Evolutionary conservation across 2,113 vertebrate genomes (phyloP), one percentile per base, ranked within the genome.

Genomic region (Leucopsar rothschildi): DNA sequence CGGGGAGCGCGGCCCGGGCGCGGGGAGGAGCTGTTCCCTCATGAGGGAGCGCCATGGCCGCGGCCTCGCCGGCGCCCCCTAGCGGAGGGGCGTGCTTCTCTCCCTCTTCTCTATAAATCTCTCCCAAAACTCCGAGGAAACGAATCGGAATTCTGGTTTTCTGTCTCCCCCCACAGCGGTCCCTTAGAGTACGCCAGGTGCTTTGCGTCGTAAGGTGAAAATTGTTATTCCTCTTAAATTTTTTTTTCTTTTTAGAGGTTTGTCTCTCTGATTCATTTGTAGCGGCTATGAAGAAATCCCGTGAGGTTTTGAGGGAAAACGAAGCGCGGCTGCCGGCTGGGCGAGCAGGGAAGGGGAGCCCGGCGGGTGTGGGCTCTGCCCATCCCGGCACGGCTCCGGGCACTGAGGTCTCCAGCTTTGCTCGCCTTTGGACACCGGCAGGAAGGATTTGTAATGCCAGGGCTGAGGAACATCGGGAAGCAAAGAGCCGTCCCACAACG

Each of bases 101-200:
- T 22, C 25, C 13, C 6, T 2, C 8, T 33, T 20, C 12, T 0
- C 12, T 6, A 0, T 15, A 6, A 50, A 6, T 17, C 5, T 5
- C 55, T 76, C 33, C 39, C 60, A 24, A 29, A 14, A 8, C 47
- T 13, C 8, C 13, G 10, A 33, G 11, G 73, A 44, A 63, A 37
- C 1, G 1, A 78, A 12, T 3, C 31, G 5, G 9, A 6, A 42
- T 77, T 83, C 10, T 15, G 25, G 60, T 29, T 87, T 77, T 56
- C 50, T 44, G 5, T 28, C 42, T 21, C 37, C 37, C 24, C 27
- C 15, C 35, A 15, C 22, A 57, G 50, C 16, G 23, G 27, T 22
- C 14, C 40, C 29, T n/a, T 63, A 25, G 6, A 64, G 20, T 2
- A 22, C 12, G 17, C 22, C 55, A 57, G n/a, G 18, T 63, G 42